Evolutionary conservation across 2,113 vertebrate species (phyloP), one percentile per base, ranked within the genome.

Genomic region (Oplegnathus fasciatus): DNA sequence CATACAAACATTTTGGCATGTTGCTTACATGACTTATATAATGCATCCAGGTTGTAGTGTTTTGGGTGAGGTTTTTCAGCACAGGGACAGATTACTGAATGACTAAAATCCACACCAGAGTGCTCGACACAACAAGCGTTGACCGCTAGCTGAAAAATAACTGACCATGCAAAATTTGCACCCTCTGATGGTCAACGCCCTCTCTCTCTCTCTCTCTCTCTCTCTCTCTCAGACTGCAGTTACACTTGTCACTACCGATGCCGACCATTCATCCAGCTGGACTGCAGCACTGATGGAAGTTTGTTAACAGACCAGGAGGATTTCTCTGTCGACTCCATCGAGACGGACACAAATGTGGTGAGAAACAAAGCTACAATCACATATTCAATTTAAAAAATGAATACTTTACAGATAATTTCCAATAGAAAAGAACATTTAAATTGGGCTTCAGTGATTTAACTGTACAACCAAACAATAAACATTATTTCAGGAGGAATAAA

Each of bases 311-410:
- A 95, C 73, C 87, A 64, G 46, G 80, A 91, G 0, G 93, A 95
- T 79, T 89, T 85, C 80, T 91, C 88, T 0, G 96, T 96, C 66
- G 95, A 97, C 57, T 87, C 94, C 1, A 82, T 97, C 54, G 98
- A 99, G 92, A 97, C 95, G 42, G 98, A 99, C 95, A 98, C 98
- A 32, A 97, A 99, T 9, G 98, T 99, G 97, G 98, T 99, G 96
- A 94, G 96, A 24, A 73, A 55, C 22, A 64, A 69, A 80, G 28
- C 26, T 11, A 8, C 24, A 54, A 3, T 22, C n/a, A 24, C 42
- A 65, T 17, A 5, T 37, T 37, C 34, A 37, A n/a, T n/a, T 34
- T 9, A 2, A 3, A 15, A 58, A 30, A 7, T 7, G 2, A 15
- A 40, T 30, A 15, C 20, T 64, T 57, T 65, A n/a, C 55, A 46